phyloP scores from a whole-genome alignment of 2,797 vertebrate genomes.

The Enteromius treurensis region DNA sequence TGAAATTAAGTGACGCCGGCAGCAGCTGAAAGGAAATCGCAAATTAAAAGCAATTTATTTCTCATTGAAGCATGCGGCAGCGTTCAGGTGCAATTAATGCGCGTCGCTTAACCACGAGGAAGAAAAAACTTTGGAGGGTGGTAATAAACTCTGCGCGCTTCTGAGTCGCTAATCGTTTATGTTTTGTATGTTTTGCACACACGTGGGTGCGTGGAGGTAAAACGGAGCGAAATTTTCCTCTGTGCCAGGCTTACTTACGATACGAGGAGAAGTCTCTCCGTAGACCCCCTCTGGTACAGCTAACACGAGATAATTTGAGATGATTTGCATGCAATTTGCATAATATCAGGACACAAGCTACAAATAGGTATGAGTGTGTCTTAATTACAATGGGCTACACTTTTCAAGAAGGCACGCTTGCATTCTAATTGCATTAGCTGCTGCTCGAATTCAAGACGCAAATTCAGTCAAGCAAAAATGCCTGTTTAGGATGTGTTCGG shows the following conservation, averaged over 20 bases:
- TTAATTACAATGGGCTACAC: conserved; percentile 81
- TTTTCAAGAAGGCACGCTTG: conserved; percentile 79
- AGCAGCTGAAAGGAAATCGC: conserved; percentile 84
- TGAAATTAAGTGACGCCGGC: conserved; percentile 97
- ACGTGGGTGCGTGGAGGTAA: neutral
- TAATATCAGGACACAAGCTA: conserved; percentile 82
- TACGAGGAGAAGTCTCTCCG: conserved; percentile 75
- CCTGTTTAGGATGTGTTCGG: conserved; percentile 69
- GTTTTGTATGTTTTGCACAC: neutral
- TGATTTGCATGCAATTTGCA: conserved; percentile 83
- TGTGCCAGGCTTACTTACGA: conserved; percentile 69
- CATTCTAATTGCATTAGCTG: conserved; percentile 78
- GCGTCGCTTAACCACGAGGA: conserved; percentile 67
- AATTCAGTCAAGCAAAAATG: conserved; percentile 66
- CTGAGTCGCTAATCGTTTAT: neutral
- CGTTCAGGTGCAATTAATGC: conserved; percentile 92
- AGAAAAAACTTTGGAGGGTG: conserved; percentile 53
- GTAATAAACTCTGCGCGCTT: conserved; percentile 29
- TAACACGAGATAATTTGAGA: conserved; percentile 78
- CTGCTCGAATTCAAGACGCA: conserved; percentile 68
- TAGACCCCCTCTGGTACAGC: conserved; percentile 74
- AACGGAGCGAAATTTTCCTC: conserved; percentile 55
- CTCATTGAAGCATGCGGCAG: conserved; percentile 95
- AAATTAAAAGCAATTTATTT: conserved; percentile 99
- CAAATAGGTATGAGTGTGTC: conserved; percentile 83